These are phyloP conservation scores for Lanius collurio DNA, from an alignment of 2,113 vertebrate species.

Conservation along the genomic window DNA sequence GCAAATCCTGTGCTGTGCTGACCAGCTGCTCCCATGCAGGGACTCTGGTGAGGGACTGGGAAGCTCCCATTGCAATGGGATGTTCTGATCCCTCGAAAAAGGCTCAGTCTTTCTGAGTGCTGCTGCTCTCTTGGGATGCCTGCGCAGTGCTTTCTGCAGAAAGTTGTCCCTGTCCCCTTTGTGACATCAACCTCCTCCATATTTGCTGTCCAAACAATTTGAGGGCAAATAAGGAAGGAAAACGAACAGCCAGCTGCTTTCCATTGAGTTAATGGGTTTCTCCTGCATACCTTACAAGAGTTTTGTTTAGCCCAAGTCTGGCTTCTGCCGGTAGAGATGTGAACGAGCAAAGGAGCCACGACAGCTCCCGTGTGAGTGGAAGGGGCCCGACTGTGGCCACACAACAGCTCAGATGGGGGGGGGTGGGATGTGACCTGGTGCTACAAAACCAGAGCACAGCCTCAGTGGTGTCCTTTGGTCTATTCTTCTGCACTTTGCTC, in stretches of 20 bases:
- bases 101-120: too few species aligned
- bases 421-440: not conserved
- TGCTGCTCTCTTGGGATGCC: not conserved
- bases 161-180: not conserved
- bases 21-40: not conserved
- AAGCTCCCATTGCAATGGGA: rapidly evolving
- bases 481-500: not conserved
- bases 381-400: not conserved
- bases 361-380: rapidly evolving
- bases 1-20: not conserved
- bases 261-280: not conserved
- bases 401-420: not conserved
- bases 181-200: rapidly evolving
- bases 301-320: not conserved
- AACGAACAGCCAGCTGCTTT: not conserved
- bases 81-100: not conserved
- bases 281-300: not conserved
- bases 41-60: not conserved
- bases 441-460: not conserved
- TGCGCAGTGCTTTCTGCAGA: not conserved
- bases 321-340: rapidly evolving
- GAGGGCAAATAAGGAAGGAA: not conserved
- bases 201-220: not conserved
- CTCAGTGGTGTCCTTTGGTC: not conserved
- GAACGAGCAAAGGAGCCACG: not conserved